phyloP scores from a whole-genome alignment of 1,140 invertebrate genomes.

The Caligus rogercresseyi region DNA sequence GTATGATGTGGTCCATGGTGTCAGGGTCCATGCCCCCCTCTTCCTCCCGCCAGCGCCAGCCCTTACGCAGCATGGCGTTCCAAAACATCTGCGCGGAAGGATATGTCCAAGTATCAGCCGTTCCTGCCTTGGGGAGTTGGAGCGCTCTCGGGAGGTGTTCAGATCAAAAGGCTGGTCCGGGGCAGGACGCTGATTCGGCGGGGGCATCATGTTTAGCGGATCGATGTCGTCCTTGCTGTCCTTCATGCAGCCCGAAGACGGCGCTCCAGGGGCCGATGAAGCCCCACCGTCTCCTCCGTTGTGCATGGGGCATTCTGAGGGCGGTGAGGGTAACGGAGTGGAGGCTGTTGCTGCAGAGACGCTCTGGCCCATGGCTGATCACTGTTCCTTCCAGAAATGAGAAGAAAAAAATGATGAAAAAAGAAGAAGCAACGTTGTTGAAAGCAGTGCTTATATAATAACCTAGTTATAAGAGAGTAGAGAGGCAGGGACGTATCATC shows the following conservation, averaged over 20 bases:
- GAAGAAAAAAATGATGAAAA: too few relatives aligned
- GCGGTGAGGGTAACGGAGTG: neutral
- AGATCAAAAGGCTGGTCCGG: slow-evolving; percentile 88
- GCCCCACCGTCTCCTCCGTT: neutral
- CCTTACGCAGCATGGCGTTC: slow-evolving; percentile 99
- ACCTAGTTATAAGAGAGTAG: too few relatives aligned
- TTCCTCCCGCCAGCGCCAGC: slow-evolving; percentile 94
- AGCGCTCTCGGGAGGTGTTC: slow-evolving; percentile 64
- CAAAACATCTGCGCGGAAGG: slow-evolving; percentile 99
- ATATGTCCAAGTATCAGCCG: slow-evolving; percentile 84
- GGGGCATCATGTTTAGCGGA: slow-evolving; percentile 29
- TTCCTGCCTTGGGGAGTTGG: slow-evolving; percentile 63
- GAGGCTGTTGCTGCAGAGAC: neutral
- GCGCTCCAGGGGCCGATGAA: neutral
- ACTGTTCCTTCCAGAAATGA: too few relatives aligned
- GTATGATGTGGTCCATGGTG: slow-evolving; percentile 94
- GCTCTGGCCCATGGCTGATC: neutral
- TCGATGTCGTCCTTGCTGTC: slow-evolving; percentile 16
- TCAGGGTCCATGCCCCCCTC: slow-evolving; percentile 48
- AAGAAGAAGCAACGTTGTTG: neutral
- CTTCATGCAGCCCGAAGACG: neutral
- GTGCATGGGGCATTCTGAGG: slow-evolving; percentile 19
- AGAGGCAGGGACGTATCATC: too few relatives aligned
- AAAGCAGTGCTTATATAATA: too few relatives aligned
- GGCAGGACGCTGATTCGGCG: slow-evolving; percentile 82